Percentiles rank a stretch among this genome's conserved stretches.
phyloP scores from a whole-genome alignment of 2,888 invertebrate genomes.

The Oasisia sp. region DNA sequence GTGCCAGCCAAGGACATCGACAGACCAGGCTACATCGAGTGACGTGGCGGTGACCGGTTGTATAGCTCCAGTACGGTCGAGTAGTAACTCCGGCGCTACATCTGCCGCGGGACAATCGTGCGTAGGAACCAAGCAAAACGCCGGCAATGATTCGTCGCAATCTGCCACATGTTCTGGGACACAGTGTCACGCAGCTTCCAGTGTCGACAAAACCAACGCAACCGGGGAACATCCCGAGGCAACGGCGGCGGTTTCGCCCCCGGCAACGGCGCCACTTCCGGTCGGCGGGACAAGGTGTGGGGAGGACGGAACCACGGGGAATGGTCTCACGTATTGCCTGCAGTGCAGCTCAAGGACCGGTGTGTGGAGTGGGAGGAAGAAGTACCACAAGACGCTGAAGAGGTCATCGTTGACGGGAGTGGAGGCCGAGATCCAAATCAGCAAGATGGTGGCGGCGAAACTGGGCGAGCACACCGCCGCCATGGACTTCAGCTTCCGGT shows the following conservation, averaged over 20 bases:
- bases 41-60: not conserved
- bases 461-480: not conserved
- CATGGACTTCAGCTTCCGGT: constrained; percentile 30
- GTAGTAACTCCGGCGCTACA: not conserved
- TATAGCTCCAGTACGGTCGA: not conserved
- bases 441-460: not conserved
- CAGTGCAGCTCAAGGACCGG: not conserved
- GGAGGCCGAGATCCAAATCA: constrained; percentile 13
- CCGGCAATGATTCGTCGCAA: not conserved
- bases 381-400: constrained; percentile 13
- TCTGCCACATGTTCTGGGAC: not conserved
- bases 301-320: not conserved
- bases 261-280: not conserved
- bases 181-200: not conserved
- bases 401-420: not conserved
- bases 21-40: not conserved
- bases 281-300: not conserved
- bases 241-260: not conserved
- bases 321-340: not conserved
- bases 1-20: not conserved
- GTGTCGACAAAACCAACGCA: not conserved
- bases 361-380: not conserved
- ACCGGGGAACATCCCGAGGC: not conserved
- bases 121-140: not conserved
- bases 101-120: not conserved